Base-by-base conservation (phyloP, 2,888 invertebrate species). In the Phania funesta region DNA sequence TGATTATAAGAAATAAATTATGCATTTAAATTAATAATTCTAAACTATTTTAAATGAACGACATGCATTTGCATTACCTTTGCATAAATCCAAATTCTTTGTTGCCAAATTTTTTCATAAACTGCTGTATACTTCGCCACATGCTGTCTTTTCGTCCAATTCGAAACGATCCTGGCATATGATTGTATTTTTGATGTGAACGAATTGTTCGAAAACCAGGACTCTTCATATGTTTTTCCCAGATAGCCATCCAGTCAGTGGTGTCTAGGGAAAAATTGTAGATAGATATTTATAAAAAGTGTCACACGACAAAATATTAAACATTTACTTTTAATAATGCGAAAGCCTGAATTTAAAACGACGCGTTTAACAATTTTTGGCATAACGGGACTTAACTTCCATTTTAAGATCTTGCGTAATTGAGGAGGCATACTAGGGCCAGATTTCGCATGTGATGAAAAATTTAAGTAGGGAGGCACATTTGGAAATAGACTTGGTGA, bases 211-310 rank as follows among this genome's bases (percentile, higher is more conserved):
- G 94, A 90, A 98, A 99, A 90, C 95, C 95, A 3, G 95, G 93
- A 8, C 98, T 96, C 90, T 98, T 98, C 96, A 99, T 97, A 89
- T 99, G 99, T 90, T 98, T 98, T 71, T 99, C 99, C 98, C 99
- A 99, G 82, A 97, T 97, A 9, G 98, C 99, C 87, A 96, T 92
- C 98, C 99, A 99, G 86, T 96, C 96, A 65, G 95, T 95, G 6
- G 96, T 95, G 90, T 96, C 95, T 95, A 46, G 18, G 38, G 64
- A 4, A 71, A 70, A 50, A n/a, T 29, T n/a, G n/a, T n/a, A n/a
- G 18, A 52, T 6, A 29, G 1, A 29, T 8, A 50, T 35, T 20
- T 52, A 52, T 16, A 13, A 13, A 41, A 46, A 41, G 13, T 24
- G n/a, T 4, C 9, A 20, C n/a, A 68, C 60, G 0, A 62, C 91